phyloP scores from a whole-genome alignment of 2,797 vertebrate species.

The Philypnodon macrostomus region DNA sequence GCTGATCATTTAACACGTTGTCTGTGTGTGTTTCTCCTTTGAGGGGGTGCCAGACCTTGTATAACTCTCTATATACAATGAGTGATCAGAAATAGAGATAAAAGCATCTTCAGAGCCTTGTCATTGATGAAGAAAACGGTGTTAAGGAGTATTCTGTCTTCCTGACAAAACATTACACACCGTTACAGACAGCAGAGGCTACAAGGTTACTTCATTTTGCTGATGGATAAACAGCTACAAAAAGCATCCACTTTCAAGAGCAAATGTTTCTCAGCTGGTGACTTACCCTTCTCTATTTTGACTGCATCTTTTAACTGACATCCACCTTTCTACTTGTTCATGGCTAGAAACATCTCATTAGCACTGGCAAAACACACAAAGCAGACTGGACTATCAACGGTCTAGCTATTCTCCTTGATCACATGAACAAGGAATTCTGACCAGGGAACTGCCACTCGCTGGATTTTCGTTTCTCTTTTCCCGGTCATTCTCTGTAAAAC shows the following conservation, averaged over 20 bases:
- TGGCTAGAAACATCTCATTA: not conserved
- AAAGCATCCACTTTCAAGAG: constrained; percentile 19
- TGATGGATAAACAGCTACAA: constrained; percentile 10
- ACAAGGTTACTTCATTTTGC: constrained; percentile 31
- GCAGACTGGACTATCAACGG: too few relatives aligned
- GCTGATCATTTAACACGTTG: constrained; percentile 50
- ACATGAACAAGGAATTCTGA: too few relatives aligned
- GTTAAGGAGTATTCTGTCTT: constrained; percentile 35
- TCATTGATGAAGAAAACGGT: constrained; percentile 20
- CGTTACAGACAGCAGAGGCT: constrained; percentile 25
- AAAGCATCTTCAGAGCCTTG: constrained; percentile 9
- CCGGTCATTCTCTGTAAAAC: too few relatives aligned
- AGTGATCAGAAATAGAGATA: constrained; percentile 30
- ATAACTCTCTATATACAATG: constrained; percentile 14
- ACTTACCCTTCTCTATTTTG: constrained; percentile 1
- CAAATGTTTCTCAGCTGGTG: not conserved
- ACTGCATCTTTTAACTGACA: constrained; percentile 1
- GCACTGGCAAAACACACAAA: not conserved
- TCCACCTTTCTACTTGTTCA: constrained; percentile 1
- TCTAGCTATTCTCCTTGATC: too few relatives aligned
- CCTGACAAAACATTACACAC: constrained; percentile 24
- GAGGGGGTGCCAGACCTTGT: constrained; percentile 6
- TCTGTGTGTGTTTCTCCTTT: constrained; percentile 24
- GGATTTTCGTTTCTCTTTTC: too few relatives aligned
- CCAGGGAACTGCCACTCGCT: too few relatives aligned